These are phyloP conservation scores for Apodemus sylvaticus DNA, from an alignment of 2,113 vertebrate species.

Conservation along the genomic window DNA sequence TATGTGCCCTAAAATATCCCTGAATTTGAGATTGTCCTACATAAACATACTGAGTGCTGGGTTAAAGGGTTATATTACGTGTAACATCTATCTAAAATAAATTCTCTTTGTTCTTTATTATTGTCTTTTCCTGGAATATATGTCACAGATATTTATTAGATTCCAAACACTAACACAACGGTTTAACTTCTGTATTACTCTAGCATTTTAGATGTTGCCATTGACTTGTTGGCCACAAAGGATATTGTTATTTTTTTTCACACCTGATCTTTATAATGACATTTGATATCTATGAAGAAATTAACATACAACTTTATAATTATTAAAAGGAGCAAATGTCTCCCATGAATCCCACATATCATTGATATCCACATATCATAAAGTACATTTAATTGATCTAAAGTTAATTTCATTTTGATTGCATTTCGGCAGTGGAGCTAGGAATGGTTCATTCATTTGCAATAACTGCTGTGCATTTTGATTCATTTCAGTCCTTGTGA, in stretches of 20 bases:
- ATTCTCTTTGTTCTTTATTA: background rate
- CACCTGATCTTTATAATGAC: background rate
- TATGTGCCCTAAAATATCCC: background rate
- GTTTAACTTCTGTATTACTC: background rate
- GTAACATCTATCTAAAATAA: background rate
- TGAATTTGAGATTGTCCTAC: background rate
- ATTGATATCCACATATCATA: too few relatives aligned
- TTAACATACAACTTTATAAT: background rate
- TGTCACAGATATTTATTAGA: background rate
- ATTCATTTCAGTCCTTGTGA: background rate
- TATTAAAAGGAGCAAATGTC: background rate
- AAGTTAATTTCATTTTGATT: conserved; percentile 56
- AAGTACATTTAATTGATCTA: conserved; percentile 59
- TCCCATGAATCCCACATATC: background rate
- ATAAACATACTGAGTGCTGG: background rate
- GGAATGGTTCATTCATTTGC: background rate
- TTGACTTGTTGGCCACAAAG: background rate
- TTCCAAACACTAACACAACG: background rate
- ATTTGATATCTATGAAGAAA: background rate
- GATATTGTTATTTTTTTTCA: background rate
- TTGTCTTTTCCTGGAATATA: background rate
- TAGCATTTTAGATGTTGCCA: background rate
- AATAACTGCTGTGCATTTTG: background rate
- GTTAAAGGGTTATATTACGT: too few relatives aligned
- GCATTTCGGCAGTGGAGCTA: background rate